Evolutionary conservation across 2,797 vertebrate species (phyloP), one percentile per base, ranked within the genome.

Genomic region (Enteromius unitaeniatus): DNA sequence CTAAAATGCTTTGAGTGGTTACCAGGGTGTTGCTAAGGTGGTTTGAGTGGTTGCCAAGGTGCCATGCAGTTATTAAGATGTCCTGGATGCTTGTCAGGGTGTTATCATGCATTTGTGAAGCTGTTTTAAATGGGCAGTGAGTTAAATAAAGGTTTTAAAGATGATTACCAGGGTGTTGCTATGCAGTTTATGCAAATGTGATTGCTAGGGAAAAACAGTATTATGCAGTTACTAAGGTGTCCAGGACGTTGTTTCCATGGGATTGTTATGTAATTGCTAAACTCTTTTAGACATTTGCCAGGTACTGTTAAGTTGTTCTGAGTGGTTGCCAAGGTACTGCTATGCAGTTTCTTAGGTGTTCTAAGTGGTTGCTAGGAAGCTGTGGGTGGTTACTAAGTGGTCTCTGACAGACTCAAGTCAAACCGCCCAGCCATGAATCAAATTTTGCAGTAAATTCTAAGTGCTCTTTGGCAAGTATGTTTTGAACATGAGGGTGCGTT

Each of bases 371-470:
- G 28, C 28, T 13, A 53, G 47, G 28, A 6, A 53, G 26, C 11
- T 53, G 10, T 1, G 10, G 19, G 10, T 34, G 72, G 60, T 64
- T 31, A 64, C 28, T 64, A 64, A 31, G 60, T 64, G 14, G 49
- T 74, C 34, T 74, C 47, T 34, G 21, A 21, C 28, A 7, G 47
- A 28, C 14, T 28, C 47, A 74, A 74, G 28, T 34, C 47, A 73
- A 21, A 34, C 9, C 4, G 19, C 26, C 26, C 26, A 21, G 70
- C 26, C 70, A 73, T 31, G 21, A 21, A 51, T 21, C 1, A 1
- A 79, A 67, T 51, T n/a, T 37, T 67, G 62, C 78, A 21, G 26
- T 65, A 79, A n/a, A 79, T 67, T 65, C 47, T 7, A 21, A 73
- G 10, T 34, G 28, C 47, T 14, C 19, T 67, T 23, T 37, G 78